Percentiles rank a stretch among this genome's conserved stretches.
Conservation (phyloP, 2,888 invertebrate species). For the Brachypterus glaber region DNA sequence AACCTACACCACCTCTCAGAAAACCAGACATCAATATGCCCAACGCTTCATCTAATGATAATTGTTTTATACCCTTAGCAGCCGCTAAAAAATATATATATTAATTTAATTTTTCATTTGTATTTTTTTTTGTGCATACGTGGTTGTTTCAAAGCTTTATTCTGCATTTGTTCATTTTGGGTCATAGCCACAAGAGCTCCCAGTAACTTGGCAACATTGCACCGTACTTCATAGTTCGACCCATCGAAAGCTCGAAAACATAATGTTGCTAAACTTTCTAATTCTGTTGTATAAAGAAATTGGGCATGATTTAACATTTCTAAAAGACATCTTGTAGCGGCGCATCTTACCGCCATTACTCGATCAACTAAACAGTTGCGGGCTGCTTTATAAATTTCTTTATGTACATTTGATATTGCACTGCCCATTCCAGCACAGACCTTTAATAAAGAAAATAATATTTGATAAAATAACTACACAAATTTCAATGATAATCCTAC, state of each 20-base stretch:
- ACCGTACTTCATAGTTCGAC: slow-evolving; percentile 84
- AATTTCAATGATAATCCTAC: too few relatives aligned
- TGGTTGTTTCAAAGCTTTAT: too few relatives aligned
- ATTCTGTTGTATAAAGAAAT: slow-evolving; percentile 75
- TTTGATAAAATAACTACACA: neutral
- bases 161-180: slow-evolving; percentile 55
- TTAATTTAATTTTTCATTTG: slow-evolving; percentile 4
- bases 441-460: slow-evolving; percentile 34
- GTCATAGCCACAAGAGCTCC: slow-evolving; percentile 82
- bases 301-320: slow-evolving; percentile 83
- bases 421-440: slow-evolving; percentile 90
- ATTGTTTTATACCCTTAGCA: slow-evolving; percentile 53
- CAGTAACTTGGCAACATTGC: slow-evolving; percentile 84
- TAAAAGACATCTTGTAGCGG: slow-evolving; percentile 82
- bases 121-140: neutral
- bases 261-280: slow-evolving; percentile 84
- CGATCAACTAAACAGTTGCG: slow-evolving; percentile 83
- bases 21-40: slow-evolving; percentile 90
- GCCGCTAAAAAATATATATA: slow-evolving; percentile 20
- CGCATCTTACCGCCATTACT: slow-evolving; percentile 85
- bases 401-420: slow-evolving; percentile 75
- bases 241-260: slow-evolving; percentile 89
- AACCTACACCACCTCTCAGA: slow-evolving; percentile 85
- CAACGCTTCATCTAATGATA: slow-evolving; percentile 84
- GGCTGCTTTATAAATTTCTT: slow-evolving; percentile 86